phyloP scores from a whole-genome alignment of 2,888 invertebrate species.

The Hoplodrina blanda region DNA sequence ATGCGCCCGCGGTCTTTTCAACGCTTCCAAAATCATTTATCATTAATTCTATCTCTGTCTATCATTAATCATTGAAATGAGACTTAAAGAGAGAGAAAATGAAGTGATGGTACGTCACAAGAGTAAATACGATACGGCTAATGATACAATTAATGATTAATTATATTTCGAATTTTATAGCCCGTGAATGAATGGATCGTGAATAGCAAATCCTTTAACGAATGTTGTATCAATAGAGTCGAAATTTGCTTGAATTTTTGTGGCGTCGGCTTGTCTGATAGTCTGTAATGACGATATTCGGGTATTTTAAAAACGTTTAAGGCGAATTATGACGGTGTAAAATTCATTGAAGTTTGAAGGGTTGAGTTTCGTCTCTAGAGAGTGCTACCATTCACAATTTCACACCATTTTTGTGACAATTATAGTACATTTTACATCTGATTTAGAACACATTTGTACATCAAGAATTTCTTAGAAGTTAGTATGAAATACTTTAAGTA shows the following conservation, averaged over 20 bases:
- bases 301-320: conserved; percentile 69
- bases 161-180: conserved; percentile 81
- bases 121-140: conserved; percentile 85
- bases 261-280: conserved; percentile 80
- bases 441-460: conserved; percentile 60
- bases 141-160: conserved; percentile 89
- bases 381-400: conserved; percentile 75
- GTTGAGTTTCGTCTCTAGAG: conserved; percentile 63
- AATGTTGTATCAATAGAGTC: conserved; percentile 55
- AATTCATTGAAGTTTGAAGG: conserved; percentile 73
- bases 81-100: conserved; percentile 90
- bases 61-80: conserved; percentile 89
- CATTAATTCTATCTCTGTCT: conserved; percentile 77
- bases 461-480: conserved; percentile 23
- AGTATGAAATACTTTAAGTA: conserved; percentile 18
- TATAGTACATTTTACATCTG: conserved; percentile 70
- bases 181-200: conserved; percentile 72
- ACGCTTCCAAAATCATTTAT: conserved; percentile 84
- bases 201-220: conserved; percentile 52
- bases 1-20: conserved; percentile 85
- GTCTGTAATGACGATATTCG: conserved; percentile 63
- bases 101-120: conserved; percentile 81
- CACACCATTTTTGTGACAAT: conserved; percentile 73
- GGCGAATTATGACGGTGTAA: conserved; percentile 72
- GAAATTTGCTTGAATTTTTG: conserved; percentile 53